phyloP scores from a whole-genome alignment of 2,888 invertebrate species.

The Papilio gigon region DNA sequence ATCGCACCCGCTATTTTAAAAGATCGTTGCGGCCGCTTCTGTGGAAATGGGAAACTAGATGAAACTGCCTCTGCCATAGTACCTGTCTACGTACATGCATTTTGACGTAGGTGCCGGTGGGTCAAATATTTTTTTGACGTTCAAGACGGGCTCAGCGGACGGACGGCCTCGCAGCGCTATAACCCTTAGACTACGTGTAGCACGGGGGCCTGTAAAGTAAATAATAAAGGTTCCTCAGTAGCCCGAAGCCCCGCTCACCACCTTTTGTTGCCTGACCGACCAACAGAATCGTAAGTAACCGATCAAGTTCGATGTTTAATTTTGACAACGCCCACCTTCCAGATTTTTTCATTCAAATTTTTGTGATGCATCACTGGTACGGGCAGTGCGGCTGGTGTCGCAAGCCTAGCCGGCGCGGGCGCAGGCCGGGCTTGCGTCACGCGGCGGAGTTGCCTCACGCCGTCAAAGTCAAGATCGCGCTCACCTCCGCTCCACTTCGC shows the following conservation, averaged over 20 bases:
- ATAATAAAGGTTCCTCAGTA: too few species aligned
- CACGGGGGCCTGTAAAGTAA: too few species aligned
- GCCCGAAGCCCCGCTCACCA: too few species aligned
- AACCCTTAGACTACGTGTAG: too few species aligned
- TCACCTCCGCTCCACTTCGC: background rate
- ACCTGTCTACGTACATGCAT: background rate
- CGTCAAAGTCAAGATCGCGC: slow-evolving; percentile 26
- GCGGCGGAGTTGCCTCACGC: slow-evolving; percentile 3
- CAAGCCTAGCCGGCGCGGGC: background rate
- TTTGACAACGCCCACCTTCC: too few species aligned
- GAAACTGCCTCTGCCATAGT: background rate
- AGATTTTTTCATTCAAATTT: background rate
- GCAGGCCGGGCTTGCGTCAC: slow-evolving; percentile 2
- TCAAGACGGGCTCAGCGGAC: too few species aligned
- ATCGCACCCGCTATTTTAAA: background rate
- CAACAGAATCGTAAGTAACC: too few species aligned
- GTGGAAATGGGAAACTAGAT: too few species aligned
- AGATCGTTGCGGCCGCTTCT: background rate
- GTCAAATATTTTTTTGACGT: too few species aligned
- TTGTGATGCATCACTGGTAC: background rate
- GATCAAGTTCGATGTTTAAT: too few species aligned
- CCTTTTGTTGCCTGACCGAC: too few species aligned
- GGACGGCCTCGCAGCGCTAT: too few species aligned
- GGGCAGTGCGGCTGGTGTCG: background rate
- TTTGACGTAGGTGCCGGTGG: background rate